A percentile compares a stretch with the other conserved stretches of the same genome.
Conservation (phyloP, 2,113 vertebrate genomes). For the Charina bottae region DNA sequence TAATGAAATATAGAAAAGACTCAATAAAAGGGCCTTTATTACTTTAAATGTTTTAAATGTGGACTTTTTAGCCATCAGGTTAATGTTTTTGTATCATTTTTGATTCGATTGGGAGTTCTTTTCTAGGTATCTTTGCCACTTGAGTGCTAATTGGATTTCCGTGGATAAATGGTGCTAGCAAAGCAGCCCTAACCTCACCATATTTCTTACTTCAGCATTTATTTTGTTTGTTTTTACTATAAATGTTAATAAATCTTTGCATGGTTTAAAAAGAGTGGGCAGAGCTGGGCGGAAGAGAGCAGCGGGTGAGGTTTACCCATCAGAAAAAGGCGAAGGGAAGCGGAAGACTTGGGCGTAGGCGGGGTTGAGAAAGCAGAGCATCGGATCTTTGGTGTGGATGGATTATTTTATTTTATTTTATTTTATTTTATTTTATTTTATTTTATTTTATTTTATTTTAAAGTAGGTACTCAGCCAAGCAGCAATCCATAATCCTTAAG, state of each 20-base stretch:
- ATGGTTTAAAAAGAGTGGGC: constrained; percentile 63
- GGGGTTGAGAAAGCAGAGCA: constrained; percentile 18
- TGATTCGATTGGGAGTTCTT: constrained; percentile 98
- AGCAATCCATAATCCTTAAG: constrained; percentile 65
- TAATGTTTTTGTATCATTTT: constrained; percentile 91
- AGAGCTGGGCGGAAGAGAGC: constrained; percentile 56
- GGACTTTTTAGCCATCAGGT: constrained; percentile 85
- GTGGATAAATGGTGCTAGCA: constrained; percentile 90
- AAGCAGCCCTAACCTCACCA: constrained; percentile 79
- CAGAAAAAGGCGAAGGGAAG: neutral
- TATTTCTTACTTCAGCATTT: constrained; percentile 74
- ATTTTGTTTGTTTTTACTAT: constrained; percentile 86
- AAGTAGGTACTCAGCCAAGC: constrained; percentile 54
- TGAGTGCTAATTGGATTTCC: constrained; percentile 95
- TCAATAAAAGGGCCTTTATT: constrained; percentile 84
- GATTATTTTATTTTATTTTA: neutral
- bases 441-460: neutral
- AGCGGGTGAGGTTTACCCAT: neutral
- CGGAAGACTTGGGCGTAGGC: neutral
- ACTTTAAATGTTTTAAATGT: constrained; percentile 83
- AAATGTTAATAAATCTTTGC: constrained; percentile 82
- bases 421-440: too few relatives aligned
- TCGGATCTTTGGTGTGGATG: constrained; percentile 40
- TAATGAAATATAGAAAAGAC: constrained; percentile 85
- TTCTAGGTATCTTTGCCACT: constrained; percentile 95